Conservation (phyloP, 2,888 invertebrate genomes). For the Phalera bucephala region DNA sequence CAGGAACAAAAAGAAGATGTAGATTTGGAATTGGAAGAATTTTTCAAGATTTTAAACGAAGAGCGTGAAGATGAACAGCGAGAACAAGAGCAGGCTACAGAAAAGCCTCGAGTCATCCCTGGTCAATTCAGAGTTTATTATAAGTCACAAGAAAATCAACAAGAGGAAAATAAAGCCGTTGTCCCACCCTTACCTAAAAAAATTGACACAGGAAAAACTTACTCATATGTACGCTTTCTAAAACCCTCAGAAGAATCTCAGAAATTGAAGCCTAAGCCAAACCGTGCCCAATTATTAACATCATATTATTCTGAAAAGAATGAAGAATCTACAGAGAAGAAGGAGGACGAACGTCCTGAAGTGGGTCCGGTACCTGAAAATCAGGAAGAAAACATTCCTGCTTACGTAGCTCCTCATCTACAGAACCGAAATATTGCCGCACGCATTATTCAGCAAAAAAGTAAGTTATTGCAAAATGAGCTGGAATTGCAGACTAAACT, state of each 20-base stretch:
- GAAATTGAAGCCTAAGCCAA: slow-evolving; percentile 9
- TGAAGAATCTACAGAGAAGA: not conserved
- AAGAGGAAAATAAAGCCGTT: slow-evolving; percentile 20
- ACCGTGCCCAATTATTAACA: too few relatives aligned
- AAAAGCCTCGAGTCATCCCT: slow-evolving; percentile 20
- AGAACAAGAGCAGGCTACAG: slow-evolving; percentile 21
- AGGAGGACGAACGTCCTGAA: slow-evolving; percentile 5
- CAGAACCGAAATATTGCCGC: slow-evolving; percentile 30
- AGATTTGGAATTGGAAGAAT: slow-evolving; percentile 15
- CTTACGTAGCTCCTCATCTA: slow-evolving; percentile 25
- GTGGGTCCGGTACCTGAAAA: too few relatives aligned
- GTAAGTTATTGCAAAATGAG: slow-evolving; percentile 28
- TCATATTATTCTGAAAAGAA: too few relatives aligned
- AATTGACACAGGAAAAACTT: slow-evolving; percentile 11
- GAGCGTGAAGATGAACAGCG: slow-evolving; percentile 5
- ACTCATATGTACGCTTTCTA: slow-evolving; percentile 29
- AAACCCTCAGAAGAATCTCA: slow-evolving; percentile 28
- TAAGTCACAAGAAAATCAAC: slow-evolving; percentile 8
- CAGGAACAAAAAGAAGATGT: slow-evolving; percentile 5
- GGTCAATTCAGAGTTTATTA: slow-evolving; percentile 15
- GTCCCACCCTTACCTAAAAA: slow-evolving; percentile 27
- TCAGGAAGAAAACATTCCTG: slow-evolving; percentile 9
- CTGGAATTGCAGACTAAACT: slow-evolving; percentile 27
- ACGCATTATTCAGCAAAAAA: slow-evolving; percentile 26
- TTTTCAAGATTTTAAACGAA: slow-evolving; percentile 22